Evolutionary conservation across 2,888 invertebrate species (phyloP).

Genomic region (Bruchidius siliquastri): DNA sequence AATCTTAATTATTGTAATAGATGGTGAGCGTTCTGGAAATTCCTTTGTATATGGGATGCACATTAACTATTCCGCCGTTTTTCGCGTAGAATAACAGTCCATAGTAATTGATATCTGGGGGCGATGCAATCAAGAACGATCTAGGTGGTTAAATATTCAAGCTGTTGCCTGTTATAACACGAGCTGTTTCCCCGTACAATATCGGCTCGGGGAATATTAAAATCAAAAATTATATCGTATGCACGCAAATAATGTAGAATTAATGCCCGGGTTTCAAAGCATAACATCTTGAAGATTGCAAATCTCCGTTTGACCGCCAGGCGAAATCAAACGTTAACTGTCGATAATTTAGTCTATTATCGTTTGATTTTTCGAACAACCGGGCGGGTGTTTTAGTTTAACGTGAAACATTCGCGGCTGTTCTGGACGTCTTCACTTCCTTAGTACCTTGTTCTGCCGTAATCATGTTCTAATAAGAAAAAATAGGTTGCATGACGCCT

Average conservation of each 20-base stretch:
- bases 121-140: slow-evolving; percentile 47
- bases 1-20: slow-evolving; percentile 23
- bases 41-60: slow-evolving; percentile 38
- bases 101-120: slow-evolving; percentile 48
- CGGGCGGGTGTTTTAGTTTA: neutral
- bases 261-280: slow-evolving; percentile 26
- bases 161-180: slow-evolving; percentile 38
- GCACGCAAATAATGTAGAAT: slow-evolving; percentile 38
- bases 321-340: slow-evolving; percentile 34
- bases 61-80: slow-evolving; percentile 45
- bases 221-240: slow-evolving; percentile 42
- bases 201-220: slow-evolving; percentile 44
- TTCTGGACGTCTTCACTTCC: neutral
- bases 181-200: slow-evolving; percentile 44
- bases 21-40: slow-evolving; percentile 24
- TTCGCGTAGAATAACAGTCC: slow-evolving; percentile 47
- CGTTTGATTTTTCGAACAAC: slow-evolving; percentile 21
- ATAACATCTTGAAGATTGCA: slow-evolving; percentile 30
- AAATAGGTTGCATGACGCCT: neutral
- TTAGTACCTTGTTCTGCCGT: neutral
- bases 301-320: slow-evolving; percentile 29
- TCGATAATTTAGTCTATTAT: slow-evolving; percentile 36
- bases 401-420: neutral
- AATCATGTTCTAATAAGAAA: neutral
- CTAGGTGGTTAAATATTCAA: slow-evolving; percentile 47